These are phyloP conservation scores for Bryconaethiops microstoma DNA, from an alignment of 2,797 vertebrate species.

Conservation along the genomic window DNA sequence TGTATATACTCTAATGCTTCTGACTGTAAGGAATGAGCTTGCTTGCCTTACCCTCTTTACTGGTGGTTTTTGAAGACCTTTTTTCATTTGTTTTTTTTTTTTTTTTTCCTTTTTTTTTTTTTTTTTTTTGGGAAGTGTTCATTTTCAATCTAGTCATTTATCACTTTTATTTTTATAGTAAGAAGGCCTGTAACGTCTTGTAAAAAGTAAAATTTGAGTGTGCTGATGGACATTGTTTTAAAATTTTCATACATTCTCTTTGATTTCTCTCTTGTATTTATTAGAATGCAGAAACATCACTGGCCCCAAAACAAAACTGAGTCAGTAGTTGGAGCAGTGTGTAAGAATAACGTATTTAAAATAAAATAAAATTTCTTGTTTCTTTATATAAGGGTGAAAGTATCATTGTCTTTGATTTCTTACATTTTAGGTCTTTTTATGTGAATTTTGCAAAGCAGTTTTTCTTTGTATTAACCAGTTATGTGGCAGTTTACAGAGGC, in stretches of 20 bases:
- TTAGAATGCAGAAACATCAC: not conserved
- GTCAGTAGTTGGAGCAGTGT: not conserved
- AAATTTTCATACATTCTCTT: conserved; percentile 22
- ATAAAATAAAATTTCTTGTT: not conserved
- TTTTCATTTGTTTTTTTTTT: conserved; percentile 12
- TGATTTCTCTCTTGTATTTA: conserved; percentile 31
- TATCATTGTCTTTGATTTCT: not conserved
- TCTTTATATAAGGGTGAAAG: not conserved
- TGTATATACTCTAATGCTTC: conserved; percentile 66
- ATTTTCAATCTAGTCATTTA: conserved; percentile 47
- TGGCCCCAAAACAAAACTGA: not conserved
- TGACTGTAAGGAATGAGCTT: conserved; percentile 71
- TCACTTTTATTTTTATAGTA: conserved; percentile 5
- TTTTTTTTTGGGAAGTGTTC: conserved; percentile 18
- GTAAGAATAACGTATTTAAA: not conserved
- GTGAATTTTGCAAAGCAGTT: not conserved
- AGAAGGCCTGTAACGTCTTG: conserved; percentile 24
- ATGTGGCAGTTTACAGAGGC: conserved; percentile 11
- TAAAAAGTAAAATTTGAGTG: conserved; percentile 38
- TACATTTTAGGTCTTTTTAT: not conserved
- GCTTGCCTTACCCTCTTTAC: conserved; percentile 73
- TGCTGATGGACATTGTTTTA: conserved; percentile 44
- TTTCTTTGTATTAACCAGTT: conserved; percentile 16
- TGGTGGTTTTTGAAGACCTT: conserved; percentile 33
- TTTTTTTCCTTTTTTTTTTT: not conserved